Percentiles rank a stretch among this genome's conserved stretches.
Evolutionary conservation across 2,113 vertebrate species (phyloP).

Genomic region (Perccottus glenii): DNA sequence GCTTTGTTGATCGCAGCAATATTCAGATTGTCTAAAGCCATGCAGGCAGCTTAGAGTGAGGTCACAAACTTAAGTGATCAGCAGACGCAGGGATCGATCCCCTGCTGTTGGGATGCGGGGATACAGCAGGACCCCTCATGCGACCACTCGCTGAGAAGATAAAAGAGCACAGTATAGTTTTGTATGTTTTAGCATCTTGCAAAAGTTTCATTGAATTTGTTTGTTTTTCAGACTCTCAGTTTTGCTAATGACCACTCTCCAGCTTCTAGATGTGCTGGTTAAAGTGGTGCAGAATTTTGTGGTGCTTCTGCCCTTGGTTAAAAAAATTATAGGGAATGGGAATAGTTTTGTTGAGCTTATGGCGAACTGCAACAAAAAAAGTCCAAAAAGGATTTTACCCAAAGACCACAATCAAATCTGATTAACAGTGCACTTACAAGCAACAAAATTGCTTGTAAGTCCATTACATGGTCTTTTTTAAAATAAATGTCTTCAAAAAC

Average conservation of each 20-base stretch:
- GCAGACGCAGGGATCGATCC: constrained; percentile 21
- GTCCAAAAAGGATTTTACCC: not conserved
- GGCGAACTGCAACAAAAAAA: not conserved
- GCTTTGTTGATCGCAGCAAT: not conserved
- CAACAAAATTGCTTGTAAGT: too few relatives aligned
- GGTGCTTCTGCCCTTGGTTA: not conserved
- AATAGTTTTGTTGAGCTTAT: not conserved
- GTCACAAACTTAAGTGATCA: constrained; percentile 35
- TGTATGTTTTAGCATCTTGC: constrained; percentile 12
- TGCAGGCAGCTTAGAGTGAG: not conserved
- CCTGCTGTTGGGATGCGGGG: constrained; percentile 45
- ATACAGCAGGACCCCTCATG: constrained; percentile 15
- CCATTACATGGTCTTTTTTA: too few relatives aligned
- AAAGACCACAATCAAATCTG: too few relatives aligned
- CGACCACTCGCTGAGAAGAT: constrained; percentile 38
- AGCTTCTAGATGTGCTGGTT: constrained; percentile 1
- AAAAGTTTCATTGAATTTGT: not conserved
- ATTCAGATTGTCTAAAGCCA: not conserved
- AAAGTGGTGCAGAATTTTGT: constrained; percentile 7
- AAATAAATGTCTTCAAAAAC: too few relatives aligned
- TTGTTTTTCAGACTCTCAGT: constrained; percentile 15
- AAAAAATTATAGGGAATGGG: not conserved
- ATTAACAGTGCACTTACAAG: too few relatives aligned
- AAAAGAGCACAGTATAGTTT: constrained; percentile 31
- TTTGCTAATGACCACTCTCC: constrained; percentile 11